Conservation (phyloP, 2,888 invertebrate genomes). For the Plusia festucae region DNA sequence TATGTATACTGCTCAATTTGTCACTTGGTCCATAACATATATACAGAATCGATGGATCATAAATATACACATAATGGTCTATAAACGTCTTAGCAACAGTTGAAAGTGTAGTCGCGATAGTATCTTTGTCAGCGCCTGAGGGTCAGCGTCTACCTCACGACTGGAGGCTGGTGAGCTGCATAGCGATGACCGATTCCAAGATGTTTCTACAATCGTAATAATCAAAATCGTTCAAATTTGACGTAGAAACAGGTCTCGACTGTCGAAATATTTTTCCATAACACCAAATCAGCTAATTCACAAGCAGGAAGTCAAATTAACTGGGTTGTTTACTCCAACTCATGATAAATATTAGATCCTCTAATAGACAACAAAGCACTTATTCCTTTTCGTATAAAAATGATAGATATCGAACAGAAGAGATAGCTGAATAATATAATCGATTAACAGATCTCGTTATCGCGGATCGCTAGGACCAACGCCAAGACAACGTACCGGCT, state of each 20-base stretch:
- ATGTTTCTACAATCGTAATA: background rate
- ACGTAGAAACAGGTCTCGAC: background rate
- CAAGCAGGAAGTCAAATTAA: background rate
- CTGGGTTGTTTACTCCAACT: background rate
- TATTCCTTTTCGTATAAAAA: background rate
- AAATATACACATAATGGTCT: conserved; percentile 75
- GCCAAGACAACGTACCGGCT: conserved; percentile 46
- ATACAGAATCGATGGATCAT: conserved; percentile 62
- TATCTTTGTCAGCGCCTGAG: conserved; percentile 69
- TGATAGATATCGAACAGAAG: background rate
- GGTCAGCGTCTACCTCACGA: conserved; percentile 68
- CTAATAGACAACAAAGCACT: background rate
- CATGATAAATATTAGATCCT: background rate
- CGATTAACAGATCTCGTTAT: conserved; percentile 14
- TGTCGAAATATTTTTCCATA: background rate
- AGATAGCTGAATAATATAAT: conserved; percentile 8
- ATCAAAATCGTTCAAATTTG: background rate
- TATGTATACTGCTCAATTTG: no score
- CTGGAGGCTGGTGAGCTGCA: conserved; percentile 47
- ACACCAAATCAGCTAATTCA: background rate
- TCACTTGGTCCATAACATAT: no score
- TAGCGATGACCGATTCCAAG: conserved; percentile 38
- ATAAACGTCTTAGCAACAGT: conserved; percentile 73
- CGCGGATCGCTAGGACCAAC: conserved; percentile 39
- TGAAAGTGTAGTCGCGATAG: conserved; percentile 72